A percentile compares a stretch with the other conserved stretches of the same genome.
Evolutionary conservation across 2,888 invertebrate species (phyloP).

Genomic region (Aethes cnicana): DNA sequence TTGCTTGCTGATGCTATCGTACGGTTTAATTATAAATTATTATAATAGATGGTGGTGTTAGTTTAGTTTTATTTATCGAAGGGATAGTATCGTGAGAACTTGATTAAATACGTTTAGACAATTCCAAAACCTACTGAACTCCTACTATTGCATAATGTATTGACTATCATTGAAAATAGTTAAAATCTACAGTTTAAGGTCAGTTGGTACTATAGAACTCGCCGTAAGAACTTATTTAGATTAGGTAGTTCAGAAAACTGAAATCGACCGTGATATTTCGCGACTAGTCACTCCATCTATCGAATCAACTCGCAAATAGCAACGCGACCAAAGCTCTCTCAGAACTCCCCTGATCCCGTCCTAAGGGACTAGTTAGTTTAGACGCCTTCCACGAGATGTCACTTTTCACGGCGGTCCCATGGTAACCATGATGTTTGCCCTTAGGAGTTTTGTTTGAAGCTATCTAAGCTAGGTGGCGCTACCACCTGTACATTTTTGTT

Average conservation of each 20-base stretch:
- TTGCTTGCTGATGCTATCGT: slow-evolving; percentile 18
- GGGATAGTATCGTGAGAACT: slow-evolving; percentile 9
- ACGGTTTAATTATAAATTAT: slow-evolving; percentile 23
- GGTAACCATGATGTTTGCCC: neutral
- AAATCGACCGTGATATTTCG: neutral
- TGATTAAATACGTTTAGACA: neutral
- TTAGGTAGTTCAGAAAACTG: no score
- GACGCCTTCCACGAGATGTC: slow-evolving; percentile 7
- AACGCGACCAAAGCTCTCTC: slow-evolving; percentile 2
- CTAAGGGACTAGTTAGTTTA: neutral
- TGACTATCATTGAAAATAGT: no score
- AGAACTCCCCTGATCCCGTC: neutral
- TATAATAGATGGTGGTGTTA: slow-evolving; percentile 5
- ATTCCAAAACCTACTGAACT: no score
- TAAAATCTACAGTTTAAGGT: no score
- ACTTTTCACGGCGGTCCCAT: neutral
- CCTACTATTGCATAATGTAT: no score
- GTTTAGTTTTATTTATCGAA: slow-evolving; percentile 13
- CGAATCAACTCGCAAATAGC: neutral
- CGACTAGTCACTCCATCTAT: slow-evolving; percentile 10
- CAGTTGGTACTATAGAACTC: no score
- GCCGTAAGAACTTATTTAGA: no score
- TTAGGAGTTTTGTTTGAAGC: neutral
- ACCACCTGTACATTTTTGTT: neutral
- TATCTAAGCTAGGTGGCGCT: slow-evolving; percentile 12